Percentiles rank a stretch among this genome's conserved stretches.
phyloP scores from a whole-genome alignment of 2,888 invertebrate genomes.

The Drosophila hamatofila region DNA sequence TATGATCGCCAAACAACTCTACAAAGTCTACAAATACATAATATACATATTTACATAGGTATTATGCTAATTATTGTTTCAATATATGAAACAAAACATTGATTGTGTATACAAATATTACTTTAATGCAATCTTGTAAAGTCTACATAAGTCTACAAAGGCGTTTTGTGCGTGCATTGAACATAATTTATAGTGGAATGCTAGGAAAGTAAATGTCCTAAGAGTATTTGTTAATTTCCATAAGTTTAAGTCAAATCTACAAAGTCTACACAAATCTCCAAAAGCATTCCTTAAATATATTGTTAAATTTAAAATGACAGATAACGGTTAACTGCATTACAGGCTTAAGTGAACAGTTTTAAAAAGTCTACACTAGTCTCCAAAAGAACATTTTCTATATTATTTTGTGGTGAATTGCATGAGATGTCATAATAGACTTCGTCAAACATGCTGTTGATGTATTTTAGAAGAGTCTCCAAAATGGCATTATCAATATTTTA shows the following conservation, averaged over 20 bases:
- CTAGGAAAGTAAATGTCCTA: too few species aligned
- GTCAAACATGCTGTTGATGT: too few species aligned
- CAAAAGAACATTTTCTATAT: neutral
- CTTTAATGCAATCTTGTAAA: neutral
- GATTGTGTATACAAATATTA: too few species aligned
- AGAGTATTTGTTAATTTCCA: neutral
- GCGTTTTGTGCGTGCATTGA: neutral
- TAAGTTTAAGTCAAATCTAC: neutral
- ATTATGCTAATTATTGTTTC: too few species aligned
- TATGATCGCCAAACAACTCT: neutral
- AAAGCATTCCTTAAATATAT: too few species aligned
- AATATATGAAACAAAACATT: neutral
- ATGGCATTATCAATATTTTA: too few species aligned
- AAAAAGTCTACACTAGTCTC: constrained; percentile 12
- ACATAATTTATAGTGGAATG: neutral
- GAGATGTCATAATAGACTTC: neutral
- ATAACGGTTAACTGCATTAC: neutral
- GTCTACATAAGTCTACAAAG: constrained; percentile 16
- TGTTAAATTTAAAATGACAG: neutral
- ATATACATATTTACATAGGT: neutral
- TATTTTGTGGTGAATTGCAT: neutral
- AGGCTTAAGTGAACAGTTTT: neutral
- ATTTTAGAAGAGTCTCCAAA: constrained; percentile 33
- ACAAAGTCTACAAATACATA: constrained; percentile 9
- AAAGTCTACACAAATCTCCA: constrained; percentile 8